Percentiles rank a stretch among this genome's conserved stretches.
These are phyloP conservation scores for Coturnix japonica DNA, from an alignment of 2,113 vertebrate genomes.

Conservation along the genomic window DNA sequence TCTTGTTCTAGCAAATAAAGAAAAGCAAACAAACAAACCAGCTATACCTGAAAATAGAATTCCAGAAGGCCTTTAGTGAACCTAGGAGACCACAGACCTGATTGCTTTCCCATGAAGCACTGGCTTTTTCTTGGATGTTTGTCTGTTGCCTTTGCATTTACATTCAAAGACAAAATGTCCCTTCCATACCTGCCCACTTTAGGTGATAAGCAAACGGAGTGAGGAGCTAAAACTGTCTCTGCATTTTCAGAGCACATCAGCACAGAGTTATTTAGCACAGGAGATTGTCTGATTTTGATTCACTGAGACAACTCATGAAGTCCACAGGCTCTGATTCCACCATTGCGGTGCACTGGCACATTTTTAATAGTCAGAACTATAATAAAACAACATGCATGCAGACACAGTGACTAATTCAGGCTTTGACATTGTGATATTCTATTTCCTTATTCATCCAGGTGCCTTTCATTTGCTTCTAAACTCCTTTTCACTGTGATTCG, in stretches of 20 bases:
- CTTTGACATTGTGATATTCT: background rate
- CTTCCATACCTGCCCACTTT: background rate
- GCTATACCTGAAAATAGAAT: background rate
- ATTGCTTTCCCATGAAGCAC: background rate
- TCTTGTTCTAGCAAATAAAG: background rate
- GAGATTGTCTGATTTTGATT: background rate
- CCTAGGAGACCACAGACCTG: background rate
- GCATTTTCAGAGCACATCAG: conserved; percentile 19
- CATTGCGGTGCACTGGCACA: background rate
- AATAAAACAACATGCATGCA: conserved; percentile 9
- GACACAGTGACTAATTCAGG: background rate
- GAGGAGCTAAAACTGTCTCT: background rate
- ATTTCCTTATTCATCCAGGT: background rate
- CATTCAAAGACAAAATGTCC: background rate
- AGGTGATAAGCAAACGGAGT: background rate
- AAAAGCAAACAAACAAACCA: background rate
- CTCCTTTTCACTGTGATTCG: background rate
- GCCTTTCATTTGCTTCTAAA: background rate
- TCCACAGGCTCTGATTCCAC: background rate
- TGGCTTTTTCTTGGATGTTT: background rate
- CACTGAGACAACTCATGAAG: background rate
- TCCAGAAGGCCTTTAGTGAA: background rate
- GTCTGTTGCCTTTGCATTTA: background rate
- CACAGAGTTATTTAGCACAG: conserved; percentile 14
- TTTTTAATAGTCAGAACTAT: conserved; percentile 2